phyloP scores from a whole-genome alignment of 2,113 vertebrate species.

The Recurvirostra avosetta region DNA sequence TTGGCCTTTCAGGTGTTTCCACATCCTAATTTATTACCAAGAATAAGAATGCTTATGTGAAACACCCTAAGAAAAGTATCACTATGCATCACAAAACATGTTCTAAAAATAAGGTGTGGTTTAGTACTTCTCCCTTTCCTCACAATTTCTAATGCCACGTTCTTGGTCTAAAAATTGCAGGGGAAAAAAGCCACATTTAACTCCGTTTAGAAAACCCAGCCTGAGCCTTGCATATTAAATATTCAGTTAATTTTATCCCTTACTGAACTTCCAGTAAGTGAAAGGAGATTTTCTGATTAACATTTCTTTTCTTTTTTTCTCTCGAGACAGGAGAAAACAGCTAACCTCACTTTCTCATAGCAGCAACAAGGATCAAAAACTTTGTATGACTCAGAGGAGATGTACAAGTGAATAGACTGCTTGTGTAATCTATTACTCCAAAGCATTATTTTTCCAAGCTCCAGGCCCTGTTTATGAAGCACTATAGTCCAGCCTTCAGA shows the following conservation, averaged over 20 bases:
- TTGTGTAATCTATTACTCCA: not conserved
- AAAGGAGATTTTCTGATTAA: not conserved
- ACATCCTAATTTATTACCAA: not conserved
- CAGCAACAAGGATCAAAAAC: not conserved
- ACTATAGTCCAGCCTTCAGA: not conserved
- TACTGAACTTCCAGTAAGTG: not conserved
- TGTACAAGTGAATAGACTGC: not conserved
- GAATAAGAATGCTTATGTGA: not conserved
- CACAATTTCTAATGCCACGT: not conserved
- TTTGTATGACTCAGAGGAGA: fast-evolving
- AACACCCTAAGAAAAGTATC: not conserved
- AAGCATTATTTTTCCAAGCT: not conserved
- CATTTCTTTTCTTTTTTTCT: not conserved
- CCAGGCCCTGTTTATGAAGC: not conserved
- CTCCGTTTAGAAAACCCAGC: not conserved
- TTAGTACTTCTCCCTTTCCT: not conserved
- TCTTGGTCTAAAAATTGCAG: not conserved
- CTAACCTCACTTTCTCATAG: not conserved
- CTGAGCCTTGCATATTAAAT: not conserved
- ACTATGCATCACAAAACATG: not conserved
- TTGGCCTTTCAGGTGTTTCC: slow-evolving; percentile 37
- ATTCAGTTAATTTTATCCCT: not conserved
- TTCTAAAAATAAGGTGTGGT: not conserved
- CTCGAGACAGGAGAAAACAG: not conserved
- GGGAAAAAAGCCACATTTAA: not conserved